Percentiles rank a stretch among this genome's conserved stretches.
Conservation (phyloP, 2,888 invertebrate genomes). For the Anodontia alba region DNA sequence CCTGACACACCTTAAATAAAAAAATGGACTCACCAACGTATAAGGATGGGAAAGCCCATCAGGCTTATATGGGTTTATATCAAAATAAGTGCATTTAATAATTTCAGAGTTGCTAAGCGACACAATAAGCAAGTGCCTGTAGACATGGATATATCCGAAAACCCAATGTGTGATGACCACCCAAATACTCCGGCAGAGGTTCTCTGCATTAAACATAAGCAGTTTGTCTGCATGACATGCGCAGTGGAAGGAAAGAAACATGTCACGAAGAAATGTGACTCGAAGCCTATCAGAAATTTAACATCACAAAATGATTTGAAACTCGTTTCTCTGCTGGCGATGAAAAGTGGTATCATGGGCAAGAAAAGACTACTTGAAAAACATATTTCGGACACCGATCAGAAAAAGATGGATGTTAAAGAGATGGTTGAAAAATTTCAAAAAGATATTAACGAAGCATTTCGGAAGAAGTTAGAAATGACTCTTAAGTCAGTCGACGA, state of each 20-base stretch:
- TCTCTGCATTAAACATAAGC: constrained; percentile 6
- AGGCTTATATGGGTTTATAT: too few relatives aligned
- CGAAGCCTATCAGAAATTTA: constrained; percentile 9
- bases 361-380: constrained; percentile 7
- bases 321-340: neutral
- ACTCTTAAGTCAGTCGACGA: constrained; percentile 8
- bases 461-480: neutral
- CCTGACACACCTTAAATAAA: too few relatives aligned
- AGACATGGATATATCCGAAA: constrained; percentile 11
- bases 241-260: constrained; percentile 18
- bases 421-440: constrained; percentile 3
- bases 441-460: neutral
- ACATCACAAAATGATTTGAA: neutral
- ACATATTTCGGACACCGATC: constrained; percentile 1
- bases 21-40: too few relatives aligned
- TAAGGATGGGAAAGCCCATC: too few relatives aligned
- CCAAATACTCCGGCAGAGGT: neutral
- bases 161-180: constrained; percentile 21
- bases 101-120: too few relatives aligned
- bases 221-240: constrained; percentile 21
- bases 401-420: neutral
- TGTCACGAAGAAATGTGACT: constrained; percentile 13
- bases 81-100: too few relatives aligned
- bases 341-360: neutral
- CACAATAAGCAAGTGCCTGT: neutral